These are phyloP conservation scores for Synanthedon myopaeformis DNA, from an alignment of 2,888 invertebrate species.

Conservation along the genomic window DNA sequence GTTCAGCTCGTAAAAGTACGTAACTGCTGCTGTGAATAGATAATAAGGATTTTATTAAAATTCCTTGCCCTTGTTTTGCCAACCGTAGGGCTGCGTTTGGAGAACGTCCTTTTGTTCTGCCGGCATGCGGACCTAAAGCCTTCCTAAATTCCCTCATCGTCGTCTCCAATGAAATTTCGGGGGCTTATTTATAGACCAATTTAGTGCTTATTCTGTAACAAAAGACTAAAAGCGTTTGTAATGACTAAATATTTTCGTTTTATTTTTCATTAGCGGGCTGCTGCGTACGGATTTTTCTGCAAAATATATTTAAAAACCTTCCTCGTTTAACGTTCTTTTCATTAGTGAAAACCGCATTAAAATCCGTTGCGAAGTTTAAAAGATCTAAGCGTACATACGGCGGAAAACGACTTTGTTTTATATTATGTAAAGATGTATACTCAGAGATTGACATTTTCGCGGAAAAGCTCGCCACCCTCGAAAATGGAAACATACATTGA, in stretches of 20 bases:
- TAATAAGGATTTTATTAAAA: constrained; percentile 68
- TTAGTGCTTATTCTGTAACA: constrained; percentile 23
- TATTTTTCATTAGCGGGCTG: not conserved
- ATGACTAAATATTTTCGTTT: not conserved
- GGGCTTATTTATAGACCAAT: constrained; percentile 29
- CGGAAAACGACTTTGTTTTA: too few relatives aligned
- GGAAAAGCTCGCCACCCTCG: not conserved
- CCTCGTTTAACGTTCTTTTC: too few relatives aligned
- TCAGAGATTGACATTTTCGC: not conserved
- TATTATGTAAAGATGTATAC: not conserved
- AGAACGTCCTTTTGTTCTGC: constrained; percentile 44
- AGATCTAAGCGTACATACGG: too few relatives aligned
- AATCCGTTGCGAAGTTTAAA: too few relatives aligned
- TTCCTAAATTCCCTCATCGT: constrained; percentile 31
- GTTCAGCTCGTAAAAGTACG: constrained; percentile 56
- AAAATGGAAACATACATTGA: not conserved
- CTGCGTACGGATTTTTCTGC: too few relatives aligned
- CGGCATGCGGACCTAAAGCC: constrained; percentile 40
- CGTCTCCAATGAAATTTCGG: constrained; percentile 41
- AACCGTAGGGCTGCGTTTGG: constrained; percentile 30
- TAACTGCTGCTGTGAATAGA: constrained; percentile 61
- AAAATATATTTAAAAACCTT: too few relatives aligned
- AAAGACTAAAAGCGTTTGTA: not conserved
- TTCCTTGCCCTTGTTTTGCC: constrained; percentile 60
- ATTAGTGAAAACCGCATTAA: too few relatives aligned